Evolutionary conservation across 2,888 invertebrate species (phyloP), one percentile per base, ranked within the genome.

Genomic region (Drosophila kuntzei): DNA sequence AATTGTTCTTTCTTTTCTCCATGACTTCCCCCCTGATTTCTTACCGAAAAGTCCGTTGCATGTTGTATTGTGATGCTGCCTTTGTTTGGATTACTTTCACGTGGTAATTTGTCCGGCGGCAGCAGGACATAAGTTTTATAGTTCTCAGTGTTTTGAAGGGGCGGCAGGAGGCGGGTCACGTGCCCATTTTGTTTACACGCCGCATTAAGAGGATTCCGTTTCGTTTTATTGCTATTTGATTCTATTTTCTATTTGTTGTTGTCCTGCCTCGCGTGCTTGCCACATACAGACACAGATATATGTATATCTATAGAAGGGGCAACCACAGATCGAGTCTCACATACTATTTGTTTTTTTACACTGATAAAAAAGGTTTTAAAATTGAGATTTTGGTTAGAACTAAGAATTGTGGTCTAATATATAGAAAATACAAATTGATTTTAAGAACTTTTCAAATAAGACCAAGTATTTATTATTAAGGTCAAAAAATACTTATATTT

Each of bases 121-220:
- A 50, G 64, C 59, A 64, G 71, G 53, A 61, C 63, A 77, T 55
- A 68, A 46, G 54, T 54, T 54, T 63, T 7, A 32, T 55, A 62
- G 60, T 46, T 36, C 9, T 20, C 37, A 22, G 39, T 34, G 37
- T 41, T 55, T 32, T 20, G 20, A 29, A 11, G 20, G 37, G 29
- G 20, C 12, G 43, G 34, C 29, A n/a, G 16, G 32, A 6, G 12
- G 14, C 14, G 71, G 67, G 90, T 89, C 91, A 90, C 91, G 90
- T 91, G 91, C 81, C 64, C 77, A 76, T 80, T 86, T 90, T 90
- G 90, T 90, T 91, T 91, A 90, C 89, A 86, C 80, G 83, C 67
- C 80, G 87, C 89, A 90, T 90, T 90, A 89, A 87, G 80, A 58
- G 87, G 89, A 90, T 90, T 90, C 81, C 79, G 77, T 85, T 87